phyloP scores from a whole-genome alignment of 1,140 invertebrate genomes.

The Gryllus bimaculatus region DNA sequence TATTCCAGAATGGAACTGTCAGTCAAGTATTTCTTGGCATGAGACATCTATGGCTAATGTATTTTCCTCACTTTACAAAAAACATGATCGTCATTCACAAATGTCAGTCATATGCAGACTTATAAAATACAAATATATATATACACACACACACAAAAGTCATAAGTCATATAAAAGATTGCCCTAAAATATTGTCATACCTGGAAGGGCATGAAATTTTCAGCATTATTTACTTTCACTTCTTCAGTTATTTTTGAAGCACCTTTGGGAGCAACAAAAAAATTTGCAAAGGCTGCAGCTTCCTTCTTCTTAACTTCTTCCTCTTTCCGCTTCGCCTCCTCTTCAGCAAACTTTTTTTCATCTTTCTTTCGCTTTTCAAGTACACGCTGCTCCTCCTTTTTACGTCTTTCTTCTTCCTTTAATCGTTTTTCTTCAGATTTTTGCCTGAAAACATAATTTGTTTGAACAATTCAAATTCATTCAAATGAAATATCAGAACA shows the following conservation, averaged over 20 bases:
- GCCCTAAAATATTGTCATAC: constrained; percentile 19
- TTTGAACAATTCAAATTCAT: too few species aligned
- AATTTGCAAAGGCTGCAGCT: constrained; percentile 64
- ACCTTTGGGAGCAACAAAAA: constrained; percentile 63
- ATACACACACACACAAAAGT: too few species aligned
- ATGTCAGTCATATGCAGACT: not conserved
- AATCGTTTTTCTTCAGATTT: constrained; percentile 23
- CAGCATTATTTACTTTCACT: constrained; percentile 23
- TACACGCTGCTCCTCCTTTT: constrained; percentile 54
- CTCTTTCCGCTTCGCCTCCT: constrained; percentile 50
- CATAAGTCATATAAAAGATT: too few species aligned
- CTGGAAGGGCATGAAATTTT: constrained; percentile 25
- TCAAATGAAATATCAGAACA: too few species aligned
- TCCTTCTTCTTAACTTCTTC: constrained; percentile 63
- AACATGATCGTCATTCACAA: too few species aligned
- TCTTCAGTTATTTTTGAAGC: constrained; percentile 31
- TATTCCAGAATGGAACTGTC: too few species aligned
- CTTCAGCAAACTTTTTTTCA: constrained; percentile 28
- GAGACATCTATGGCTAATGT: too few species aligned
- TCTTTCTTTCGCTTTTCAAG: constrained; percentile 49
- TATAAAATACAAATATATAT: too few species aligned
- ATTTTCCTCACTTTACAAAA: not conserved
- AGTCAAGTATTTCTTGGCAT: too few species aligned
- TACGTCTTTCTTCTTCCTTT: constrained; percentile 45
- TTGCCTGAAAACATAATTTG: too few species aligned